Evolutionary conservation across 2,113 vertebrate genomes (phyloP), one percentile per base, ranked within the genome.

Genomic region (Smithornis capensis): DNA sequence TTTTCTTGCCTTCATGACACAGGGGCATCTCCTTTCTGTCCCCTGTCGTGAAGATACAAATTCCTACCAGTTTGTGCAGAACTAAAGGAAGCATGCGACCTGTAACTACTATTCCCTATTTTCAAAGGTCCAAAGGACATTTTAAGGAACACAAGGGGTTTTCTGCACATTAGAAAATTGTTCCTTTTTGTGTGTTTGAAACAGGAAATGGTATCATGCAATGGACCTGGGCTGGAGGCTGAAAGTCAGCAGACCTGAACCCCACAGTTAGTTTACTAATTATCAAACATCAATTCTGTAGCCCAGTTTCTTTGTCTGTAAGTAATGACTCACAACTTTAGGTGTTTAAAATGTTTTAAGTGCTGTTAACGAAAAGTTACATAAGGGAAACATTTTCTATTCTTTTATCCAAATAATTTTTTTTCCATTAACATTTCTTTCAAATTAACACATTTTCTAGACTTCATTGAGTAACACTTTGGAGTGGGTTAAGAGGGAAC

Each of bases 381-480:
- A 70, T 35, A 77, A 76, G n/a, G 45, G 57, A 87, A 69, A 6
- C 9, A 62, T 71, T 75, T 82, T 49, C 37, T 78, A 7, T 64
- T 89, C 33, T 63, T 64, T n/a, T 27, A 80, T 15, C 6, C 63
- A 88, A 77, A 90, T 52, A 50, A 40, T 17, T 52, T 70, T 70
- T 70, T 74, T 75, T 14, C 5, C 21, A 25, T 16, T 9, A 82
- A 56, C 14, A 35, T 38, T 91, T 79, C 38, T 73, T 94, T 77
- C 47, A 85, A 73, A 71, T 89, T 73, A 65, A 69, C 31, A 76
- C 16, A 35, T 76, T 91, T 77, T 23, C 38, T 70, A 88, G 52
- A 56, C 42, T 93, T 69, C 78, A 83, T 35, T 96, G 56, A 89
- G 33, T 42, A 92, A 55, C 42, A 27, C 16, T 77, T 87, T 14